Conservation (phyloP, 53 echinoderm and acorn worm species). For the Holothuria scabra region DNA sequence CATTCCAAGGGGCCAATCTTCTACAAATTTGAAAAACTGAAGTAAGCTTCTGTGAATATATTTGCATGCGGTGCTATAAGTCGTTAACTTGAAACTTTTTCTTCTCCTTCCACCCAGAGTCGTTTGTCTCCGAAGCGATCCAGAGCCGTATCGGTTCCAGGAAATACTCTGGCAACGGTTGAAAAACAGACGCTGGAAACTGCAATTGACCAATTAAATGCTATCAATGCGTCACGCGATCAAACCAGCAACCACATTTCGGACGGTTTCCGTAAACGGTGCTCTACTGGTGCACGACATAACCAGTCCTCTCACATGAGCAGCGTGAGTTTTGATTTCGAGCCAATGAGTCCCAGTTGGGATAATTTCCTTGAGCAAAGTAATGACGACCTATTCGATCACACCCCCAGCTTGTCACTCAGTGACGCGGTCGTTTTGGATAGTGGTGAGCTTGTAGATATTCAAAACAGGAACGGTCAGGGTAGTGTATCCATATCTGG, state of each 20-base stretch:
- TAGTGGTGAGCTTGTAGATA: slow-evolving; percentile 74
- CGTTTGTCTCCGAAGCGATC: slow-evolving; percentile 65
- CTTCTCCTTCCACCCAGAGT: background rate
- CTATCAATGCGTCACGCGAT: slow-evolving; percentile 42
- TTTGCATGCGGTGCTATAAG: too few relatives aligned
- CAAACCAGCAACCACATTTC: slow-evolving; percentile 4
- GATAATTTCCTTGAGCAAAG: slow-evolving; percentile 86
- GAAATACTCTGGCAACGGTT: slow-evolving; percentile 67
- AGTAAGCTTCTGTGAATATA: too few relatives aligned
- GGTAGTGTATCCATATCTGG: slow-evolving; percentile 84
- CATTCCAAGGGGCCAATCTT: too few relatives aligned
- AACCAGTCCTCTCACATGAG: slow-evolving; percentile 65
- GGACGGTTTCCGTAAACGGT: slow-evolving; percentile 19
- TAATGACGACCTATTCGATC: slow-evolving; percentile 78
- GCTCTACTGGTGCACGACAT: slow-evolving; percentile 33
- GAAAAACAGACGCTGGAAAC: slow-evolving; percentile 35
- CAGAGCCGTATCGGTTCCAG: slow-evolving; percentile 84
- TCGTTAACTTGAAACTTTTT: too few relatives aligned
- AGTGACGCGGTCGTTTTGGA: slow-evolving; percentile 86
- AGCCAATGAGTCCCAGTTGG: slow-evolving; percentile 91
- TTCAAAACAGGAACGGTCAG: slow-evolving; percentile 63
- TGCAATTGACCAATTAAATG: slow-evolving; percentile 42
- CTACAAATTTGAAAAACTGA: too few relatives aligned
- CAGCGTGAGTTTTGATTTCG: slow-evolving; percentile 84
- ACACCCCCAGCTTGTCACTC: slow-evolving; percentile 76